Conservation (phyloP, 2,797 vertebrate species). For the Melanotaenia trifasciata region DNA sequence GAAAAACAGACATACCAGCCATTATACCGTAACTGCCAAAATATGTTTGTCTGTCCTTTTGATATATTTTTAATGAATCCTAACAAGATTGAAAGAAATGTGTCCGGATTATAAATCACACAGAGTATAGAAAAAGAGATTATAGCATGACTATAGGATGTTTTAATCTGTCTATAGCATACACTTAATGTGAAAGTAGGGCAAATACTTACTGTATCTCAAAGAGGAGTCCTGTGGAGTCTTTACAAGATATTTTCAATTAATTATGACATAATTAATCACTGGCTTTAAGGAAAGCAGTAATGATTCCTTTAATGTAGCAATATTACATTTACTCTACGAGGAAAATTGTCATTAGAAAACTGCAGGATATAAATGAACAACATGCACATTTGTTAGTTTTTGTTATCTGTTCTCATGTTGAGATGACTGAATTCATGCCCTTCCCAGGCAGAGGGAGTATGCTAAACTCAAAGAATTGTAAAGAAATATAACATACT, state of each 20-base stretch:
- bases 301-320: slow-evolving; percentile 11
- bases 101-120: slow-evolving; percentile 42
- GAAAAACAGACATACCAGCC: slow-evolving; percentile 23
- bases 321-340: neutral
- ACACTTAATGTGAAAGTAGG: slow-evolving; percentile 43
- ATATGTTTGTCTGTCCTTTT: slow-evolving; percentile 4
- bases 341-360: slow-evolving; percentile 30
- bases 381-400: slow-evolving; percentile 4
- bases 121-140: slow-evolving; percentile 12
- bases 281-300: neutral
- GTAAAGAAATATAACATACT: slow-evolving; percentile 3
- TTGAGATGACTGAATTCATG: neutral
- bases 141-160: slow-evolving; percentile 14
- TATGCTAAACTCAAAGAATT: slow-evolving; percentile 21
- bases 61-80: slow-evolving; percentile 13
- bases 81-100: slow-evolving; percentile 28
- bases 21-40: slow-evolving; percentile 45
- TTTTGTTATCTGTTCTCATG: neutral
- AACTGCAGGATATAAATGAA: slow-evolving; percentile 12
- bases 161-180: slow-evolving; percentile 40
- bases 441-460: neutral
- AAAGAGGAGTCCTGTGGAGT: slow-evolving; percentile 14
- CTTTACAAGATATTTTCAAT: slow-evolving; percentile 33
- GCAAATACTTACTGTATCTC: slow-evolving; percentile 13
- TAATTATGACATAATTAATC: slow-evolving; percentile 19